These are phyloP conservation scores for Cephalotes varians DNA, from an alignment of 2,888 invertebrate genomes.

Conservation along the genomic window DNA sequence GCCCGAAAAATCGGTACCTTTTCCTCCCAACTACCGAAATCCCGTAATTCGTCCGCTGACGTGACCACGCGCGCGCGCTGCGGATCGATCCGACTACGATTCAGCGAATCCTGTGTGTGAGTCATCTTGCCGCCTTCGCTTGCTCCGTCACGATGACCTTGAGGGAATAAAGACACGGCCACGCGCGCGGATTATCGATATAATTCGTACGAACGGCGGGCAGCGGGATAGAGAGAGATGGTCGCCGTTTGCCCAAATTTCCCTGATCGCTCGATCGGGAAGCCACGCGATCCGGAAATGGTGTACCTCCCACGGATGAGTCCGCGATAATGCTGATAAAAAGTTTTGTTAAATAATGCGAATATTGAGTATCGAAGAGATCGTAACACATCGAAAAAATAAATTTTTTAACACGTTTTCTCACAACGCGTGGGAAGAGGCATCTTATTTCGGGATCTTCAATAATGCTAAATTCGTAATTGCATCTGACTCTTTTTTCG, in stretches of 20 bases:
- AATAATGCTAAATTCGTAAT: neutral
- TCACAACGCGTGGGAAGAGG: neutral
- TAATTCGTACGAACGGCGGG: neutral
- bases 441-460: neutral
- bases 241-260: conserved; percentile 15
- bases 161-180: conserved; percentile 65
- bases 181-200: conserved; percentile 32
- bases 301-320: neutral
- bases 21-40: conserved; percentile 6
- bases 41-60: conserved; percentile 56
- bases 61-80: neutral
- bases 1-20: conserved; percentile 49
- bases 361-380: neutral
- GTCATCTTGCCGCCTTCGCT: conserved; percentile 63
- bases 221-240: too few species aligned
- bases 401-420: neutral
- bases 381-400: neutral
- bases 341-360: neutral
- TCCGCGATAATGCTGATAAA: neutral
- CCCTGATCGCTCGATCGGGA: neutral
- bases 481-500: neutral
- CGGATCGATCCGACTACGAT: conserved; percentile 68
- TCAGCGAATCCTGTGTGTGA: conserved; percentile 72
- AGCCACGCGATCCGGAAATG: neutral
- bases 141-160: conserved; percentile 63